These are phyloP conservation scores for Diglossa cyanea DNA, from an alignment of 2,797 vertebrate genomes.

Conservation along the genomic window DNA sequence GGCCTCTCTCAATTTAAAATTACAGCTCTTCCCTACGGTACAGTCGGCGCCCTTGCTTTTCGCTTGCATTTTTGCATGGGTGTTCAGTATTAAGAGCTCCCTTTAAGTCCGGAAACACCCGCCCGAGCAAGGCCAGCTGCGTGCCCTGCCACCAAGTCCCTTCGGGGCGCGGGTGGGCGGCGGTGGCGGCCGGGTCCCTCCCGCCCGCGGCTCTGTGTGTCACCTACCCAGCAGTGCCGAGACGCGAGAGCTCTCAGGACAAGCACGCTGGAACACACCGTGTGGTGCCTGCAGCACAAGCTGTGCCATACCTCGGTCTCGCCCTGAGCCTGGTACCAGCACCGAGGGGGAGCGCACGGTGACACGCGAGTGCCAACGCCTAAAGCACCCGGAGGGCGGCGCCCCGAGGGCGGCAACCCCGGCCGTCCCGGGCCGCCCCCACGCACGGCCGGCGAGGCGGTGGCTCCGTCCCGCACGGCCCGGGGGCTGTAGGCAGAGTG, in stretches of 20 bases:
- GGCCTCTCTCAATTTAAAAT: background rate
- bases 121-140: background rate
- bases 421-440: fast-evolving
- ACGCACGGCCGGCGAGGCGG: background rate
- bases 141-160: background rate
- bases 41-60: background rate
- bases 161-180: background rate
- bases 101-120: background rate
- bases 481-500: background rate
- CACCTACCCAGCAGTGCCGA: background rate
- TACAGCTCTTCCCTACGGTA: background rate
- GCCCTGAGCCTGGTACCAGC: background rate
- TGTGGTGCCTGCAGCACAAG: background rate
- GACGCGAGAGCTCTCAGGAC: background rate
- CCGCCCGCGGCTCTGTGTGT: background rate
- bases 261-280: background rate
- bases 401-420: fast-evolving
- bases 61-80: fast-evolving
- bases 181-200: background rate
- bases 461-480: background rate
- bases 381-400: background rate
- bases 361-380: fast-evolving
- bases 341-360: fast-evolving
- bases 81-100: background rate
- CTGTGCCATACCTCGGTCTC: background rate